Evolutionary conservation across 2,888 invertebrate genomes (phyloP).

Genomic region (Andrena minutula): DNA sequence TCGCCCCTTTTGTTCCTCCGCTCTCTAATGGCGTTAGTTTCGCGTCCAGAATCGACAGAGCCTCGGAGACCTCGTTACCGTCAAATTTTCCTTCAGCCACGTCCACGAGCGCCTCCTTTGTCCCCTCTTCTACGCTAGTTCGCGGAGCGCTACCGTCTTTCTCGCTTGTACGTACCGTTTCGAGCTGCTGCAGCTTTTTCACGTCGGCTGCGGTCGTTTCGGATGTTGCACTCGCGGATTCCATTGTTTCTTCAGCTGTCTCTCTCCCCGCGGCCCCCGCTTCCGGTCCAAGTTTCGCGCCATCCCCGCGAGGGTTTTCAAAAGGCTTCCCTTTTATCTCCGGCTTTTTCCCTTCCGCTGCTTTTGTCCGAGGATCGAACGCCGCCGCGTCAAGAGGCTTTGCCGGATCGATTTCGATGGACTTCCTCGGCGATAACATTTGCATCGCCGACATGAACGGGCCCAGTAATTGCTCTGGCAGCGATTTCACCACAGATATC

Average conservation of each 20-base stretch:
- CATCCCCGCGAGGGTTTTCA: not conserved
- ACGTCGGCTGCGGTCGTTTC: slow-evolving; percentile 50
- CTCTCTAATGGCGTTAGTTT: not conserved
- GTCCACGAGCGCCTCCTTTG: slow-evolving; percentile 18
- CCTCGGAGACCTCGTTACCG: slow-evolving; percentile 18
- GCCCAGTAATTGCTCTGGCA: slow-evolving; percentile 80
- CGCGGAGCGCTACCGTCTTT: slow-evolving; percentile 19
- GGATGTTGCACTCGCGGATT: slow-evolving; percentile 8
- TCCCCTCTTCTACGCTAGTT: slow-evolving; percentile 39
- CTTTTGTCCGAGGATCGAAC: not conserved
- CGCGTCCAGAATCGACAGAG: slow-evolving; percentile 10
- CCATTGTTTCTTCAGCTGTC: slow-evolving; percentile 1
- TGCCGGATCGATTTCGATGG: slow-evolving; percentile 10
- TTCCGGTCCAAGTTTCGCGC: not conserved
- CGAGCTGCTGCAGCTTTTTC: slow-evolving; percentile 53
- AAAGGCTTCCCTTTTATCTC: not conserved
- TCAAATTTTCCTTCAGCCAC: slow-evolving; percentile 17
- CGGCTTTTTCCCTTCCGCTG: not conserved
- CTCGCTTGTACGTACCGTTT: slow-evolving; percentile 64
- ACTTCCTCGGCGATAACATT: slow-evolving; percentile 74
- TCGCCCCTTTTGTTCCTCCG: not conserved
- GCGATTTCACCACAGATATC: slow-evolving; percentile 78
- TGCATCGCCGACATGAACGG: slow-evolving; percentile 79
- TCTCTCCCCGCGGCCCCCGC: not conserved
- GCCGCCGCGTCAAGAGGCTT: not conserved